These are phyloP conservation scores for Sinodicranocentrus sp. DNA, from an alignment of 2,888 invertebrate genomes.

Conservation along the genomic window DNA sequence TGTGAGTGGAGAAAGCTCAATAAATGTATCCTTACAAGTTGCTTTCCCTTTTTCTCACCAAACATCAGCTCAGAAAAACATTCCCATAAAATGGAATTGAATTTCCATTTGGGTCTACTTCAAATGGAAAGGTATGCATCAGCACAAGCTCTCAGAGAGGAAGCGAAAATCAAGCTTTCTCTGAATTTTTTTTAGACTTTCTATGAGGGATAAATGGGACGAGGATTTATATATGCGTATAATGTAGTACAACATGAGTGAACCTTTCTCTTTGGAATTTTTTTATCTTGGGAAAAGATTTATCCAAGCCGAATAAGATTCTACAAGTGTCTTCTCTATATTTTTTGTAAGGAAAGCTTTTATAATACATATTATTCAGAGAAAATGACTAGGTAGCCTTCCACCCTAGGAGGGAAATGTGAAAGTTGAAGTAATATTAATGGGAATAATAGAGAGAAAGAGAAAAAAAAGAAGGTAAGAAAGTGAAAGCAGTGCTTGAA, in stretches of 20 bases:
- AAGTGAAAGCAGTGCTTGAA: not conserved
- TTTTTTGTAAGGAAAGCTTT: not conserved
- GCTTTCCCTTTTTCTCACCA: slow-evolving; percentile 30
- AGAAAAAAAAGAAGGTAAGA: too few species aligned
- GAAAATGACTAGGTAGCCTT: too few species aligned
- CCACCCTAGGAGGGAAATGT: not conserved
- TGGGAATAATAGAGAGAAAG: too few species aligned
- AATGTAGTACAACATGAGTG: too few species aligned
- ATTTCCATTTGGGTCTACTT: slow-evolving; percentile 62
- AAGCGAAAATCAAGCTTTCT: too few species aligned
- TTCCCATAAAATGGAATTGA: slow-evolving; percentile 64
- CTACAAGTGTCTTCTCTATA: slow-evolving; percentile 53
- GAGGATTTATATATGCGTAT: slow-evolving; percentile 46
- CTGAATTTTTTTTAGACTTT: slow-evolving; percentile 20
- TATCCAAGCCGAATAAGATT: slow-evolving; percentile 1
- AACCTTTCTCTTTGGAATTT: not conserved
- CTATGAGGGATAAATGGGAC: slow-evolving; percentile 53
- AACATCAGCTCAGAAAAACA: slow-evolving; percentile 60
- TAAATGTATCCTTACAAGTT: slow-evolving; percentile 42
- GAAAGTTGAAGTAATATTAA: not conserved
- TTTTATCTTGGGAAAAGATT: not conserved
- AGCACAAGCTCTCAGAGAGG: slow-evolving; percentile 29
- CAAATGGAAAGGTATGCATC: slow-evolving; percentile 39
- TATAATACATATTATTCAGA: too few species aligned
- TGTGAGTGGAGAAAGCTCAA: not conserved